Evolutionary conservation across 2,797 vertebrate genomes (phyloP).

Genomic region (Macropus fuliginosus): DNA sequence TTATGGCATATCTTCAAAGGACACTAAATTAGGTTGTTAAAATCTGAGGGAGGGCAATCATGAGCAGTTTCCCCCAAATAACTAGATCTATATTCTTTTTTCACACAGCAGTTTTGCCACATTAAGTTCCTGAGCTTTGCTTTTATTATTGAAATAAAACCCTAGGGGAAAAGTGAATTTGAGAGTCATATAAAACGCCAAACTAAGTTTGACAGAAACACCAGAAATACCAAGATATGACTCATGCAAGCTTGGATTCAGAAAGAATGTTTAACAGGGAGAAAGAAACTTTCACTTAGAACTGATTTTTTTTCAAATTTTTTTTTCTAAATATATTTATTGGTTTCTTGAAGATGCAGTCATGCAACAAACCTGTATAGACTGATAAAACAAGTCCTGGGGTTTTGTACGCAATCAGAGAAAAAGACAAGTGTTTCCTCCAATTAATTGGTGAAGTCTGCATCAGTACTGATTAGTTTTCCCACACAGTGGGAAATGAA

Average conservation of each 20-base stretch:
- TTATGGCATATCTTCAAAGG: constrained; percentile 66
- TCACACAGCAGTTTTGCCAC: constrained; percentile 59
- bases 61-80: constrained; percentile 55
- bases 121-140: constrained; percentile 50
- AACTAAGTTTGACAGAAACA: constrained; percentile 58
- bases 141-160: constrained; percentile 64
- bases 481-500: constrained; percentile 60
- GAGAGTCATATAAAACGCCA: constrained; percentile 32
- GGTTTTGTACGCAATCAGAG: constrained; percentile 64
- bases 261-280: constrained; percentile 66
- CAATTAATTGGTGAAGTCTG: constrained; percentile 71
- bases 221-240: constrained; percentile 36
- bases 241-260: constrained; percentile 30
- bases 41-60: constrained; percentile 23
- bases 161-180: constrained; percentile 27
- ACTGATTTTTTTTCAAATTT: constrained; percentile 30
- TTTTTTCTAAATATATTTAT: constrained; percentile 60
- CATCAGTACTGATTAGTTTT: constrained; percentile 79
- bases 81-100: constrained; percentile 33
- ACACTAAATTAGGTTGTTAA: constrained; percentile 69
- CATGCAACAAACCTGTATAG: constrained; percentile 75
- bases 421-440: constrained; percentile 67
- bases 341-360: constrained; percentile 73
- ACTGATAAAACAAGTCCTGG: constrained; percentile 76
- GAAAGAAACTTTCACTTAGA: constrained; percentile 61